Percentiles rank a stretch among this genome's conserved stretches.
Evolutionary conservation across 1,140 invertebrate genomes (phyloP).

Genomic region (Acyrthosiphon pisum): DNA sequence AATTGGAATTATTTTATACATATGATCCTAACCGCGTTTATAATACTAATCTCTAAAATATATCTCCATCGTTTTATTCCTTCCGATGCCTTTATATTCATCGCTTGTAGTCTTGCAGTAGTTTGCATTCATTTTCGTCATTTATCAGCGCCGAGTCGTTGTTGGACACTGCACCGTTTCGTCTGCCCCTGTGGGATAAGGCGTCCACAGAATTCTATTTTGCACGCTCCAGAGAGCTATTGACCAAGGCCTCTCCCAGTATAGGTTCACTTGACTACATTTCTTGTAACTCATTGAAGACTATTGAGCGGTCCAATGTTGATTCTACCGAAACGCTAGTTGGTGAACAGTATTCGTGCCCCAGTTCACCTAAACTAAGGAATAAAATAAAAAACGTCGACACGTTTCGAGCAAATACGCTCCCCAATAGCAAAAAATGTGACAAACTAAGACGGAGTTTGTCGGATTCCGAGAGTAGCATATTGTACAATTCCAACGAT

Average conservation of each 20-base stretch:
- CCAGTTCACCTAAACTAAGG: constrained; percentile 46
- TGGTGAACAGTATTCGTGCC: constrained; percentile 39
- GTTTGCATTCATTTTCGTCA: constrained; percentile 66
- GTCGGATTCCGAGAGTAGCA: constrained; percentile 44
- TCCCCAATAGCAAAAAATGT: constrained; percentile 44
- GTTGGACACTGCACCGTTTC: constrained; percentile 63
- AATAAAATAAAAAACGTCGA: background rate
- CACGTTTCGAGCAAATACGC: constrained; percentile 31
- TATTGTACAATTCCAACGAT: constrained; percentile 10
- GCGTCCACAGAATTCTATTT: constrained; percentile 78
- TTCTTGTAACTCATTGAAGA: constrained; percentile 46
- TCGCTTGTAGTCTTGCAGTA: constrained; percentile 66
- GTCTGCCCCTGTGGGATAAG: constrained; percentile 75
- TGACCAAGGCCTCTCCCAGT: constrained; percentile 63
- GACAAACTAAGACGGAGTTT: constrained; percentile 48
- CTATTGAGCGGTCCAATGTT: constrained; percentile 26
- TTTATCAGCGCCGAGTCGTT: constrained; percentile 65
- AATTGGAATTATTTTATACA: background rate
- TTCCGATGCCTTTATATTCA: constrained; percentile 38
- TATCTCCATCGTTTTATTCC: background rate
- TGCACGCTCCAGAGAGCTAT: constrained; percentile 73
- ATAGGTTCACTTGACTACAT: constrained; percentile 53
- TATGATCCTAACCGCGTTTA: background rate
- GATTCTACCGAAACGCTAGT: constrained; percentile 53
- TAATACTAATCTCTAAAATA: constrained; percentile 35